phyloP scores from a whole-genome alignment of 2,888 invertebrate genomes.

The Argyra leucocephala region DNA sequence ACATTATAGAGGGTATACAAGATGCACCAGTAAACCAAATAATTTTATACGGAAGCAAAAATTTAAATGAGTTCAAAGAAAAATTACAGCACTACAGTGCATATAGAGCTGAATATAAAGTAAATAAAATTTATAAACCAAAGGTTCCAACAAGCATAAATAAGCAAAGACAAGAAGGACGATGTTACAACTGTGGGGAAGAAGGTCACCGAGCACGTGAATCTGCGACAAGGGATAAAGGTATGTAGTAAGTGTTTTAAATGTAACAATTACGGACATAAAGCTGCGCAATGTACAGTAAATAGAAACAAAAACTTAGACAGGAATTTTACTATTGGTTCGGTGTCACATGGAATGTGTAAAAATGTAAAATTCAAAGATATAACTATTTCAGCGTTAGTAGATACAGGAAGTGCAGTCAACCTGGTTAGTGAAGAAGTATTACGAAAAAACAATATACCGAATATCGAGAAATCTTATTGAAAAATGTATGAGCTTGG shows the following conservation, averaged over 20 bases:
- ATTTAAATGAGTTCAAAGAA: constrained; percentile 5
- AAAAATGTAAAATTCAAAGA: background rate
- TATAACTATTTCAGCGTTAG: background rate
- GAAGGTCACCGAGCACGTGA: background rate
- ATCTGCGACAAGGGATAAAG: background rate
- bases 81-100: background rate
- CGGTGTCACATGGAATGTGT: background rate
- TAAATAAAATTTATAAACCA: background rate
- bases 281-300: background rate
- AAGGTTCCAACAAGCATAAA: background rate
- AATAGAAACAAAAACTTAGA: no score
- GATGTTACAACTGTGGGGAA: background rate
- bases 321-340: no score
- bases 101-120: background rate
- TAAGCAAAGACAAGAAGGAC: background rate
- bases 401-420: no score
- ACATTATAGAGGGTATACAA: background rate
- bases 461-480: no score
- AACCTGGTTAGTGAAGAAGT: background rate
- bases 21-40: background rate
- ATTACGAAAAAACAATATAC: no score
- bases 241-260: constrained; percentile 5
- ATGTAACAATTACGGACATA: background rate
- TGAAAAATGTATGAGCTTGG: background rate
- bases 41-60: background rate